Percentiles rank a stretch among this genome's conserved stretches.
These are phyloP conservation scores for Druon quercuslanigerum DNA, from an alignment of 1,140 invertebrate genomes.

Conservation along the genomic window DNA sequence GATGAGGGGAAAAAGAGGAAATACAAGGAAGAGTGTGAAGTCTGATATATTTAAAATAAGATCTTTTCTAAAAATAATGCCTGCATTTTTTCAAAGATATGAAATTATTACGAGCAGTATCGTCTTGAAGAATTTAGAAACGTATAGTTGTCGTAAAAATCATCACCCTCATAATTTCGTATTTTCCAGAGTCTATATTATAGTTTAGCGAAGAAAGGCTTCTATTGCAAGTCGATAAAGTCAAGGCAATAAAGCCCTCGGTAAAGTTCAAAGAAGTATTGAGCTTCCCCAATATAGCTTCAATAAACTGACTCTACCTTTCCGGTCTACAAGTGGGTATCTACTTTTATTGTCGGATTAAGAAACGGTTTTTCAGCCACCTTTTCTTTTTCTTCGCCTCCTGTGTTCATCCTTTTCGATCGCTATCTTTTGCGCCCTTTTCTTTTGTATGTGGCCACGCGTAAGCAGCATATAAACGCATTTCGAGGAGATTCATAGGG, in stretches of 20 bases:
- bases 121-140: background rate
- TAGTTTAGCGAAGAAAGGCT: conserved; percentile 12
- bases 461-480: conserved; percentile 15
- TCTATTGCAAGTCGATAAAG: conserved; percentile 24
- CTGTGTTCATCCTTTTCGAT: background rate
- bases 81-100: too few relatives aligned
- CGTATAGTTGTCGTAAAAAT: background rate
- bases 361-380: conserved; percentile 22
- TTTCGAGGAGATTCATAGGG: conserved; percentile 22
- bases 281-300: conserved; percentile 22
- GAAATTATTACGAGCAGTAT: too few relatives aligned
- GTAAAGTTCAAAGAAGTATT: conserved; percentile 31
- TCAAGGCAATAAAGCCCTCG: conserved; percentile 25
- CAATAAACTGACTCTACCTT: conserved; percentile 31
- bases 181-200: conserved; percentile 18
- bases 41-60: too few relatives aligned
- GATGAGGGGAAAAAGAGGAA: too few relatives aligned
- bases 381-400: conserved; percentile 6
- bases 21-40: too few relatives aligned
- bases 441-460: conserved; percentile 1
- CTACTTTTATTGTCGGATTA: conserved; percentile 30
- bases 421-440: background rate
- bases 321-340: conserved; percentile 26
- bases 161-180: conserved; percentile 13
- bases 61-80: too few relatives aligned